phyloP scores from a whole-genome alignment of 2,888 invertebrate species.

The Eudemis profundana region DNA sequence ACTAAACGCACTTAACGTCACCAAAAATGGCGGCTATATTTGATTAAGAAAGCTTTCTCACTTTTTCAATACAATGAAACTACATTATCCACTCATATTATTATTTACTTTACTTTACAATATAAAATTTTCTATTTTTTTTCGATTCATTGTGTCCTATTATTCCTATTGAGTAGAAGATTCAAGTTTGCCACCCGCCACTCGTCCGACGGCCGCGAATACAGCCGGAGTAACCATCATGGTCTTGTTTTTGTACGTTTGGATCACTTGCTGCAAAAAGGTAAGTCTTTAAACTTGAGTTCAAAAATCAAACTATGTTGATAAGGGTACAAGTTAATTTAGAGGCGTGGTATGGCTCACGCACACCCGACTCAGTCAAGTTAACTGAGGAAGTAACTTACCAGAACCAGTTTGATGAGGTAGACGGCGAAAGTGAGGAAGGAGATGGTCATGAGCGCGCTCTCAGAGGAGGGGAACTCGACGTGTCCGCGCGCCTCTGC shows the following conservation, averaged over 20 bases:
- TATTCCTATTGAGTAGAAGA: not conserved
- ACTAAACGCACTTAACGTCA: not conserved
- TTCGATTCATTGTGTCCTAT: not conserved
- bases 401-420: constrained; percentile 92
- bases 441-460: constrained; percentile 92
- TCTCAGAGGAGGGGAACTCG: constrained; percentile 92
- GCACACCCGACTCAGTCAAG: too few relatives aligned
- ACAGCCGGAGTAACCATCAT: constrained; percentile 80
- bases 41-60: not conserved
- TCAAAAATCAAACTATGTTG: not conserved
- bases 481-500: constrained; percentile 81
- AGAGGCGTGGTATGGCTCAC: too few relatives aligned
- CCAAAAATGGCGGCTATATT: not conserved
- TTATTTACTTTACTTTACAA: too few relatives aligned
- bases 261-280: constrained; percentile 87
- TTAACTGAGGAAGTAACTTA: constrained; percentile 69
- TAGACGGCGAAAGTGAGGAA: constrained; percentile 94
- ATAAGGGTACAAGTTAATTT: too few relatives aligned
- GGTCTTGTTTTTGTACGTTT: constrained; percentile 87
- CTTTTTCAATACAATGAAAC: too few relatives aligned
- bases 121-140: not conserved
- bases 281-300: constrained; percentile 16
- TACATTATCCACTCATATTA: too few relatives aligned
- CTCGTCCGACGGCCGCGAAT: constrained; percentile 71
- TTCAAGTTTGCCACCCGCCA: constrained; percentile 46